phyloP scores from a whole-genome alignment of 2,797 vertebrate species.

The Lophius americanus region DNA sequence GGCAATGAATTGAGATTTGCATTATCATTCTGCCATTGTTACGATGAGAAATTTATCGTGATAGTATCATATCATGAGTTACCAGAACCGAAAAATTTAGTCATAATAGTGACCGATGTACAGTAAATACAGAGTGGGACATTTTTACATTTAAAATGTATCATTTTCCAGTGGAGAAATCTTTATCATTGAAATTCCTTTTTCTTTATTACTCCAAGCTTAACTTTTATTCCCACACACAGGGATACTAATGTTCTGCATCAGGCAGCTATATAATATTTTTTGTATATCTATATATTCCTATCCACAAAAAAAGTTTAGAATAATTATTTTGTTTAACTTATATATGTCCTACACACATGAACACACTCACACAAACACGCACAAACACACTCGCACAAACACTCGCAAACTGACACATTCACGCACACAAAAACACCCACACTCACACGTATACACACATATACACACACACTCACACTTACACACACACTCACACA shows the following conservation, averaged over 20 bases:
- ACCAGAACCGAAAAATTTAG: no score
- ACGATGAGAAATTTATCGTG: no score
- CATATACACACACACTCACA: conserved; percentile 4
- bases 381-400: conserved; percentile 16
- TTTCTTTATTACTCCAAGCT: background rate
- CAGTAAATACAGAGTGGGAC: background rate
- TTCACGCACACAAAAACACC: conserved; percentile 27
- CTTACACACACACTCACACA: background rate
- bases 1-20: no score
- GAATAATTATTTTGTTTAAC: conserved; percentile 11
- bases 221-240: background rate
- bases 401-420: conserved; percentile 20
- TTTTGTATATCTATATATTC: conserved; percentile 3
- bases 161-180: background rate
- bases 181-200: background rate
- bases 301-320: conserved; percentile 11
- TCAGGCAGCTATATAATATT: conserved; percentile 7
- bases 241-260: background rate
- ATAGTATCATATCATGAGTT: background rate
- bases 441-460: background rate
- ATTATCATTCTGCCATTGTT: no score
- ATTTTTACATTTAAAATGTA: background rate
- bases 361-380: background rate
- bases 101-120: background rate
- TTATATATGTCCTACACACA: conserved; percentile 1